These are phyloP conservation scores for Brachyptera putata DNA, from an alignment of 2,888 invertebrate genomes.

Conservation along the genomic window DNA sequence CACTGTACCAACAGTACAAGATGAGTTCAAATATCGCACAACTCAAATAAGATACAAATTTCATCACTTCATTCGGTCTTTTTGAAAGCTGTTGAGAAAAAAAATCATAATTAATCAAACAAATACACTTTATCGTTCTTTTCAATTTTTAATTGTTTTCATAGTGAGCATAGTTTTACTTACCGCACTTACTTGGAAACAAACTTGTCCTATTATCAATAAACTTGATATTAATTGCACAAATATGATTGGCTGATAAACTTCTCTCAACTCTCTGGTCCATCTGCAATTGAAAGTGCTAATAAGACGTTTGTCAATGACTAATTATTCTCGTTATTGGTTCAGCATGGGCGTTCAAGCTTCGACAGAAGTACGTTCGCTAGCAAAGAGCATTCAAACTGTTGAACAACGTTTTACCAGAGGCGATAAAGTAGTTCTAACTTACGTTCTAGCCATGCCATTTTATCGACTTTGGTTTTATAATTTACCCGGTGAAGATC, in stretches of 20 bases:
- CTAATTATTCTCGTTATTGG: too few relatives aligned
- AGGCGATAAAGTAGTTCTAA: too few relatives aligned
- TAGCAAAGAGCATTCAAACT: too few relatives aligned
- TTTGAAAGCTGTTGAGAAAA: background rate
- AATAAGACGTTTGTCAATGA: too few relatives aligned
- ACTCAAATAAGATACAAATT: conserved; percentile 3
- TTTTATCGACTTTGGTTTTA: too few relatives aligned
- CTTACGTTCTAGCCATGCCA: too few relatives aligned
- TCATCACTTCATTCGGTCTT: background rate
- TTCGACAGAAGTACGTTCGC: too few relatives aligned
- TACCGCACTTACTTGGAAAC: conserved; percentile 8
- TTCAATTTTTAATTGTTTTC: background rate
- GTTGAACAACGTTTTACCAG: too few relatives aligned
- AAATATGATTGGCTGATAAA: background rate
- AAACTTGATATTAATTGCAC: background rate
- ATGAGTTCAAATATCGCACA: conserved; percentile 2
- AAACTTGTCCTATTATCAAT: conserved; percentile 13
- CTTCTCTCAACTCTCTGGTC: background rate
- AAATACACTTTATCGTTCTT: background rate
- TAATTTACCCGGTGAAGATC: too few relatives aligned
- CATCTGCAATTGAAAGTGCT: background rate
- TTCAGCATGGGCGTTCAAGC: too few relatives aligned
- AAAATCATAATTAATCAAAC: background rate
- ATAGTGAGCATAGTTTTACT: background rate
- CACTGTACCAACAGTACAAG: conserved; percentile 12